Conservation (phyloP, 2,888 invertebrate species). For the Ormyrus labotus region DNA sequence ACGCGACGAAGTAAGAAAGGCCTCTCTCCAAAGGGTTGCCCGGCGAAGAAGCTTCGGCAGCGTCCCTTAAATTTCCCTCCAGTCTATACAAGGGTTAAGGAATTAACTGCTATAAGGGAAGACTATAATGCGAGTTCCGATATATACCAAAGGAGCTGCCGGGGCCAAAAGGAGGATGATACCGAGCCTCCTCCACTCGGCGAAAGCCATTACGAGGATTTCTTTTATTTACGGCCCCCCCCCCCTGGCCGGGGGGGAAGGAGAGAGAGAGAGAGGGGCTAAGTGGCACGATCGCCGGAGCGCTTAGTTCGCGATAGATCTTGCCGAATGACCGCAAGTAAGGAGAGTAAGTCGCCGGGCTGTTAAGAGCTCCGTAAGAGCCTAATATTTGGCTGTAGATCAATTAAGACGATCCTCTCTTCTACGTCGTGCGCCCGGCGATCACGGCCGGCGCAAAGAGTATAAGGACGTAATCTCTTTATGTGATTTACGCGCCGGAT, state of each 20-base stretch:
- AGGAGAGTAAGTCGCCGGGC: conserved; percentile 18
- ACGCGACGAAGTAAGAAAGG: background rate
- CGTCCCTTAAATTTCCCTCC: conserved; percentile 14
- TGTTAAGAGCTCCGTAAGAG: conserved; percentile 60
- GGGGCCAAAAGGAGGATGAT: conserved; percentile 49
- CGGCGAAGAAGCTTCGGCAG: background rate
- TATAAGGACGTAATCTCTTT: conserved; percentile 56
- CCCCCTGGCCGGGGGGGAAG: background rate
- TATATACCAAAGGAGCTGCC: conserved; percentile 6
- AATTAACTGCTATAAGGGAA: conserved; percentile 66
- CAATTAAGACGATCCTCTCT: conserved; percentile 68
- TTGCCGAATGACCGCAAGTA: conserved; percentile 65
- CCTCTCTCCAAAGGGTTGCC: background rate
- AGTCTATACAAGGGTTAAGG: conserved; percentile 72
- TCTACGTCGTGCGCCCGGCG: background rate
- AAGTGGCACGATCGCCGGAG: conserved; percentile 69
- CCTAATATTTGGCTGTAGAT: conserved; percentile 72
- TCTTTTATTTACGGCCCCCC: conserved; percentile 73
- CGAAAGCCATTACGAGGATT: conserved; percentile 74
- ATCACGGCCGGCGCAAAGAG: background rate
- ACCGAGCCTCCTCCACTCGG: conserved; percentile 62
- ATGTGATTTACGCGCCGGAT: conserved; percentile 50
- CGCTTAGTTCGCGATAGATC: conserved; percentile 64
- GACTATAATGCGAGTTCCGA: conserved; percentile 55
- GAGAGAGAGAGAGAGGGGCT: conserved; percentile 52